These are phyloP conservation scores for Zootoca vivipara DNA, from an alignment of 2,113 vertebrate genomes.

Conservation along the genomic window DNA sequence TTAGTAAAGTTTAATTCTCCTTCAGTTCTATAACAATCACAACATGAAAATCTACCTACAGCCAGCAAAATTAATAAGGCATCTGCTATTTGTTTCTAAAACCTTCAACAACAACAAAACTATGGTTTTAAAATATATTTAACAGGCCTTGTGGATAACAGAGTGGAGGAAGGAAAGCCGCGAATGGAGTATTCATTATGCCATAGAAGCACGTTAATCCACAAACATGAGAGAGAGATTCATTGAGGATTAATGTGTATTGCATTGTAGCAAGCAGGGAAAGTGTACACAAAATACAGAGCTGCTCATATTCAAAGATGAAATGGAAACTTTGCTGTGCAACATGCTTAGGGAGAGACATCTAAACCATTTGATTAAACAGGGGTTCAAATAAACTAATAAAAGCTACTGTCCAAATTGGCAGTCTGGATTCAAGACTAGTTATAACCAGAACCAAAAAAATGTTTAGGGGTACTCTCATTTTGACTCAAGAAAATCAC, in stretches of 20 bases:
- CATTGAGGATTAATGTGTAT: slow-evolving; percentile 9
- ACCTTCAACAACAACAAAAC: background rate
- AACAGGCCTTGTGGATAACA: background rate
- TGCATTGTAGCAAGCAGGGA: background rate
- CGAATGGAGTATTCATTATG: background rate
- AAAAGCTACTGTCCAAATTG: background rate
- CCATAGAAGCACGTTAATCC: slow-evolving; percentile 20
- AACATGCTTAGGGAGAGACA: background rate
- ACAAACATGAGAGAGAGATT: background rate
- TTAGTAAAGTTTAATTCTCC: background rate
- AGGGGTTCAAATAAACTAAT: slow-evolving; percentile 23
- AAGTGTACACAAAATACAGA: background rate
- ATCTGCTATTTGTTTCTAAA: background rate
- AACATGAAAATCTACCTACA: background rate
- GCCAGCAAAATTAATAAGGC: background rate
- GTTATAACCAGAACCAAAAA: background rate
- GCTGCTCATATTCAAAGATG: background rate
- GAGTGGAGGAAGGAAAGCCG: background rate
- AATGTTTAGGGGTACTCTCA: no score
- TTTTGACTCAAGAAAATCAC: no score
- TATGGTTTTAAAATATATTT: slow-evolving; percentile 4
- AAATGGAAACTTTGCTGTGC: background rate
- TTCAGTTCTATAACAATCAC: background rate
- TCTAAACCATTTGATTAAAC: background rate
- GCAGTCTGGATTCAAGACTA: slow-evolving; percentile 11